These are phyloP conservation scores for Ataeniobius toweri DNA, from an alignment of 2,797 vertebrate genomes.

Conservation along the genomic window DNA sequence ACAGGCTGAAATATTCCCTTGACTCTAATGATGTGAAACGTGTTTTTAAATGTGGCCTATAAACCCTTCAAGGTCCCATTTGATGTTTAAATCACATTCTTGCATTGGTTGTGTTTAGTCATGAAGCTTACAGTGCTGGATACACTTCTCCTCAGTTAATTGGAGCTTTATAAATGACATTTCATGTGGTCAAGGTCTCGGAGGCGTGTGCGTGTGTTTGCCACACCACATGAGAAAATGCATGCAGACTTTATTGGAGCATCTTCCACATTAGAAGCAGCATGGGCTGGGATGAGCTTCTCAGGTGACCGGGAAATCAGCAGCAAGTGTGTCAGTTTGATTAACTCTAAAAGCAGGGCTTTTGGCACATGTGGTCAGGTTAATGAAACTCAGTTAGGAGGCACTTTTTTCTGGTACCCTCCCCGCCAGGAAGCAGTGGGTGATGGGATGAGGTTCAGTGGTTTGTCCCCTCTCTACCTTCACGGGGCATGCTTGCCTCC, in stretches of 20 bases:
- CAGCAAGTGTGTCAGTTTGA: slow-evolving; percentile 77
- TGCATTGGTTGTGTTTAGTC: slow-evolving; percentile 52
- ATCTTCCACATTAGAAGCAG: slow-evolving; percentile 47
- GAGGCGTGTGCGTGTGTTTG: slow-evolving; percentile 23
- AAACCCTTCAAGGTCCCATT: slow-evolving; percentile 64
- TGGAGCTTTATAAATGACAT: slow-evolving; percentile 70
- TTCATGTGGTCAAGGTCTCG: slow-evolving; percentile 53
- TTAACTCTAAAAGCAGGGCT: slow-evolving; percentile 80
- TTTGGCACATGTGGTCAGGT: slow-evolving; percentile 84
- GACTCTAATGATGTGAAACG: slow-evolving; percentile 51
- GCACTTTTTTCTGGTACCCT: slow-evolving; percentile 70
- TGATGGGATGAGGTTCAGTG: slow-evolving; percentile 81
- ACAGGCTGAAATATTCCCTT: slow-evolving; percentile 43
- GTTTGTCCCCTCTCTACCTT: slow-evolving; percentile 48
- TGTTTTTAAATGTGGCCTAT: slow-evolving; percentile 44
- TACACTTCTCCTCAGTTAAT: slow-evolving; percentile 69
- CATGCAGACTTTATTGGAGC: slow-evolving; percentile 47
- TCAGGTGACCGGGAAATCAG: slow-evolving; percentile 68
- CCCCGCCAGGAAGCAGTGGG: slow-evolving; percentile 79
- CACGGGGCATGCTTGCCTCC: slow-evolving; percentile 38
- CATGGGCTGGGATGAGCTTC: slow-evolving; percentile 66
- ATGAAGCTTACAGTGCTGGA: slow-evolving; percentile 59
- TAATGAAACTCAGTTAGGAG: slow-evolving; percentile 85
- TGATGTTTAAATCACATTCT: slow-evolving; percentile 78
- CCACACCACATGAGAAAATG: slow-evolving; percentile 28